Conservation (phyloP, 2,113 vertebrate genomes). For the Mesocricetus auratus region DNA sequence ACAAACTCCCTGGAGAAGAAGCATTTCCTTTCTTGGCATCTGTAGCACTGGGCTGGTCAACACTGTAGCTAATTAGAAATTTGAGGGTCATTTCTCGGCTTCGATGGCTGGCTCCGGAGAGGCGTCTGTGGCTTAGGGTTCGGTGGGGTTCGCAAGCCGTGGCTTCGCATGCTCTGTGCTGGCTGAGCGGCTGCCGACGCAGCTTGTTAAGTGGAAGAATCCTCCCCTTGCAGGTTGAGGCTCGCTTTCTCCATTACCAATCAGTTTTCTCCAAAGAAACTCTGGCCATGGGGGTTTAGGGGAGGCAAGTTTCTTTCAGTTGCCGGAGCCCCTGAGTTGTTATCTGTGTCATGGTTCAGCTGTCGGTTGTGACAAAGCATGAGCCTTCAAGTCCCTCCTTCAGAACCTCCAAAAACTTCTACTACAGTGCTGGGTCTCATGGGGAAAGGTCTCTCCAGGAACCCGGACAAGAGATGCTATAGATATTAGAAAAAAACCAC, state of each 20-base stretch:
- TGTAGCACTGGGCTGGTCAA: background rate
- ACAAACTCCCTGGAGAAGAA: background rate
- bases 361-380: accelerated
- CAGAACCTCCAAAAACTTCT: background rate
- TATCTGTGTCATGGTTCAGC: accelerated
- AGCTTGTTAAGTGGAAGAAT: background rate
- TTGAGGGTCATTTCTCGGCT: background rate
- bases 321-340: accelerated
- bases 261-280: background rate
- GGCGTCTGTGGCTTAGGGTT: background rate
- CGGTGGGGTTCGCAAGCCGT: background rate
- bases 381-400: accelerated
- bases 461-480: accelerated
- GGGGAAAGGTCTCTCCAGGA: accelerated
- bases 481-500: background rate
- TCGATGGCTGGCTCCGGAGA: accelerated
- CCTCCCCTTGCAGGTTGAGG: accelerated
- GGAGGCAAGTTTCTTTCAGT: accelerated
- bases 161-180: background rate
- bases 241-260: background rate
- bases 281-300: accelerated
- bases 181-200: accelerated
- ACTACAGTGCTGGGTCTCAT: too few relatives aligned
- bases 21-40: background rate
- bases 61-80: background rate